Base-by-base conservation (phyloP, 2,888 invertebrate genomes). In the Neuroscelio doddi region DNA sequence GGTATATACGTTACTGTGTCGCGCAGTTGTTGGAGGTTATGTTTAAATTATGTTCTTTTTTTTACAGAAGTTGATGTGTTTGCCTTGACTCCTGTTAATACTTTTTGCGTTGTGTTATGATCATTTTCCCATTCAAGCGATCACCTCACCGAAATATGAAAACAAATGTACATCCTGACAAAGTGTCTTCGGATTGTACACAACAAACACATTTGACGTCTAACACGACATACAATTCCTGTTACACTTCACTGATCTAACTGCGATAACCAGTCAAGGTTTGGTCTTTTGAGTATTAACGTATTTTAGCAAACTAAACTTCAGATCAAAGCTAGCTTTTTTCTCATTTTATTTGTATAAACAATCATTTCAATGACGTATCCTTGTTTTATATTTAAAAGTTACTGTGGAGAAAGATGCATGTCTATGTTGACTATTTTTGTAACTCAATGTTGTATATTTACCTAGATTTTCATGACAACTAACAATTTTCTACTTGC, bases 351-450 rank as follows among this genome's bases (percentile, higher is more conserved):
- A 1, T 17, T 24, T 41, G 21, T n/a, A 9, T 41, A 10, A 4
- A 51, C 15, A 42, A 32, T 34, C 14, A 5, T 26, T 38, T 45
- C 39, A 49, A 49, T 32, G 49, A 30, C 42, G 41, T 39, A 44
- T 42, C 34, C 41, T 52, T 17, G 55, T 55, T 46, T 47, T 55
- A 55, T 53, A 53, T 46, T 53, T 53, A 53, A 46, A 53, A 44
- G 38, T n/a, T 3, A 21, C n/a, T n/a, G 27, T 2, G 30, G 34
- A 38, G 27, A 38, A 24, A 24, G 9, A 7, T 44, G 34, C 41
- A 44, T 52, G 16, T 32, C 51, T 15, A 38, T 1, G 16, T 27
- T 44, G 10, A 36, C 53, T 53, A 45, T 53, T 53, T 53, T 53
- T 12, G 45, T 50, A 5, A 14, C 16, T 24, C 17, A 12, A 4